Conservation (phyloP, 2,888 invertebrate genomes). For the Macrosiphum euphorbiae region DNA sequence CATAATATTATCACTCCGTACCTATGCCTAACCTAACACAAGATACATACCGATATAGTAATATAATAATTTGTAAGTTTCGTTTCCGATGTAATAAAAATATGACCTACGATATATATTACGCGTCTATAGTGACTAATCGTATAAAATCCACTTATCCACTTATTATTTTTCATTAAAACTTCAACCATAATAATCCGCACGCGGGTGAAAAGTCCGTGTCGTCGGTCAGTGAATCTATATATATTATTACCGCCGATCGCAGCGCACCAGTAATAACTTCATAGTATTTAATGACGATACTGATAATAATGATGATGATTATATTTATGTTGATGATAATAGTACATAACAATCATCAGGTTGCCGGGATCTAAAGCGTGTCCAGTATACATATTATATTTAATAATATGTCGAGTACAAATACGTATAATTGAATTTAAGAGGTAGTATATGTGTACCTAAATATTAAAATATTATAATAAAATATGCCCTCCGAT, state of each 20-base stretch:
- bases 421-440: not conserved
- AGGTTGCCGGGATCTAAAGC: not conserved
- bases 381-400: not conserved
- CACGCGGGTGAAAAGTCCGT: not conserved
- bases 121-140: not conserved
- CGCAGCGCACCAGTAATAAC: not conserved
- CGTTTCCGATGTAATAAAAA: not conserved
- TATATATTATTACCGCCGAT: not conserved
- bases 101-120: not conserved
- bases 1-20: not conserved
- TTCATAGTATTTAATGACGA: not conserved
- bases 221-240: not conserved
- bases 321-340: not conserved
- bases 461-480: too few species aligned
- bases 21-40: not conserved
- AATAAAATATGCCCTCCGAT: not conserved
- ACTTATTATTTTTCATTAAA: slow-evolving; percentile 28
- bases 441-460: not conserved
- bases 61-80: not conserved
- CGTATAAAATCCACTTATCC: slow-evolving; percentile 33
- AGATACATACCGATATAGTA: not conserved
- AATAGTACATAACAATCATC: not conserved
- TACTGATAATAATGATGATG: not conserved
- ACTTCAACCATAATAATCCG: slow-evolving; percentile 7
- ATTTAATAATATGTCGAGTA: not conserved